A percentile compares a stretch with the other conserved stretches of the same genome.
phyloP scores from a whole-genome alignment of 2,888 invertebrate genomes.

The Catocala sponsa region DNA sequence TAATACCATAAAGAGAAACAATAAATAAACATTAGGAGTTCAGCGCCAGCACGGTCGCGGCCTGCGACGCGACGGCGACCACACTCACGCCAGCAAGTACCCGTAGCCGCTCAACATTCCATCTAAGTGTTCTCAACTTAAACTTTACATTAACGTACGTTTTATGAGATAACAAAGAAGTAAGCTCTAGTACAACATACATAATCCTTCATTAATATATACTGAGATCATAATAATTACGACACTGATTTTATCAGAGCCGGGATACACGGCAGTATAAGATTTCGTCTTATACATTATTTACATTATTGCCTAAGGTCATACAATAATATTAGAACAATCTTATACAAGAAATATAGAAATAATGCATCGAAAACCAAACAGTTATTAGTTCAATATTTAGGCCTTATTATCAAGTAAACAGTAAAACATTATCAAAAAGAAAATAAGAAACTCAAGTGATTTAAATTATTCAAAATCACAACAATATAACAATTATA shows the following conservation, averaged over 20 bases:
- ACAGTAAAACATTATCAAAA: constrained; percentile 46
- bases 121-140: constrained; percentile 33
- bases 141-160: constrained; percentile 12
- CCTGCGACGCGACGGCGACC: too few species aligned
- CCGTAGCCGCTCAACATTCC: constrained; percentile 14
- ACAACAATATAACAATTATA: constrained; percentile 25
- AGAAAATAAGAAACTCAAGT: constrained; percentile 29
- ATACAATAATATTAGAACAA: constrained; percentile 35
- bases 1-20: constrained; percentile 40
- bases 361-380: constrained; percentile 47
- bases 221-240: constrained; percentile 67
- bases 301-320: constrained; percentile 55
- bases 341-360: constrained; percentile 41
- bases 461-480: constrained; percentile 33
- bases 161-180: constrained; percentile 41
- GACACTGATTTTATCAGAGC: constrained; percentile 63
- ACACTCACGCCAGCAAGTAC: too few species aligned
- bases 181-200: constrained; percentile 21
- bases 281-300: constrained; percentile 55
- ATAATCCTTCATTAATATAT: constrained; percentile 41
- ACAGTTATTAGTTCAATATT: constrained; percentile 42
- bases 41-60: background rate
- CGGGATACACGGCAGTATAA: constrained; percentile 45
- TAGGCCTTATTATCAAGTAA: constrained; percentile 49
- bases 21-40: constrained; percentile 39